Evolutionary conservation across 2,797 vertebrate species (phyloP), one percentile per base, ranked within the genome.

Genomic region (Mus minutoides): DNA sequence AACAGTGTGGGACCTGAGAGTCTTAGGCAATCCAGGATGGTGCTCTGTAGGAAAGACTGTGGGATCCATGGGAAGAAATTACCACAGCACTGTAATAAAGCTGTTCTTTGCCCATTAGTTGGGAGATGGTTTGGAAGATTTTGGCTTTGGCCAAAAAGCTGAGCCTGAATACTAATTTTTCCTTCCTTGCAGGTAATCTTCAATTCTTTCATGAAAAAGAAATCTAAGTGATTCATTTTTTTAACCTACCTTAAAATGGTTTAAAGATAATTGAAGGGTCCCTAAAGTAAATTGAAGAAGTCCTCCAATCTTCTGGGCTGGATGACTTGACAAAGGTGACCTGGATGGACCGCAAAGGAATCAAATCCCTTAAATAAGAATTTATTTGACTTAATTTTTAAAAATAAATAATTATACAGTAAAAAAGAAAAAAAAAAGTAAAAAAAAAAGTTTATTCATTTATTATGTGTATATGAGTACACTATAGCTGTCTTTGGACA

Each of bases 141-240:
- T 84, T 87, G 43, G 31, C 76, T 92, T 94, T 83, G 60, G 17
- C 43, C 75, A 49, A 84, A 96, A 93, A 73, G 64, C 16, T 84
- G 77, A 78, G 26, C 26, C 11, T 73, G 31, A 84, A 64, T 8
- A 21, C 26, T 64, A 58, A 62, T 91, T 91, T 88, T 88, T 14
- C 31, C 6, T 83, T 73, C 54, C 31, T 37, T 83, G 43, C 24
- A 92, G 64, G 9, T 82, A 71, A 78, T 95, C 21, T 17, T 69
- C 87, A 77, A 6, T 92, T 94, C 84, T 80, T 94, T 69, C 24
- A 78, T 92, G 71, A 92, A 93, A 93, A 88, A 60, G 64, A 91
- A 37, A 90, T 40, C 60, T 82, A 71, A 91, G 22, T 82, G 62
- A 75, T 64, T 92, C 6, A 75, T 87, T 58, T 95, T 76, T 67